These are phyloP conservation scores for Listrodromus nycthemerus DNA, from an alignment of 2,888 invertebrate species.

Conservation along the genomic window DNA sequence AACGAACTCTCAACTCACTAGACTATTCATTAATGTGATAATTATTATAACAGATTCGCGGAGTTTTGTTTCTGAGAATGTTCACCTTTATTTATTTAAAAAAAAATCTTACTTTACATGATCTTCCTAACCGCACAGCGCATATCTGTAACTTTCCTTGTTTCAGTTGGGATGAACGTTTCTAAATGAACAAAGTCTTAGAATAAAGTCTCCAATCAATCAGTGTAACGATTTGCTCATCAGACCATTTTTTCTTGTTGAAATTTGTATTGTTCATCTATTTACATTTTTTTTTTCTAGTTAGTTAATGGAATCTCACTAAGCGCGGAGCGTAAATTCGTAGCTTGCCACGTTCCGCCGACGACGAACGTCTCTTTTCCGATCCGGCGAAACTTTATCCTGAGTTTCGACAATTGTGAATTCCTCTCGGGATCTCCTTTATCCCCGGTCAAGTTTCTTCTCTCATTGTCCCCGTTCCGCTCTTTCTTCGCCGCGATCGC, in stretches of 20 bases:
- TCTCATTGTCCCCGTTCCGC: conserved; percentile 52
- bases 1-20: too few relatives aligned
- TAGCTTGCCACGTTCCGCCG: conserved; percentile 12
- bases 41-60: neutral
- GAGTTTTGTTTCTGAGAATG: neutral
- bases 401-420: conserved; percentile 52
- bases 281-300: neutral
- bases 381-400: conserved; percentile 43
- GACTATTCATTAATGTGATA: neutral
- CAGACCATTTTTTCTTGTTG: too few relatives aligned
- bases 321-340: neutral
- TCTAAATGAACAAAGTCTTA: too few relatives aligned
- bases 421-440: conserved; percentile 4
- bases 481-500: conserved; percentile 2
- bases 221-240: too few relatives aligned
- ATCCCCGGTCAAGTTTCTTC: conserved; percentile 56
- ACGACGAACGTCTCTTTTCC: conserved; percentile 17
- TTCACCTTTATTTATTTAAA: too few relatives aligned
- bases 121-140: neutral
- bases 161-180: neutral
- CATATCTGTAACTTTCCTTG: neutral
- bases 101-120: too few relatives aligned
- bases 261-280: neutral
- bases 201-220: too few relatives aligned
- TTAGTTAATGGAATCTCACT: neutral